These are phyloP conservation scores for Malacosoma neustria DNA, from an alignment of 2,888 invertebrate genomes.

Conservation along the genomic window DNA sequence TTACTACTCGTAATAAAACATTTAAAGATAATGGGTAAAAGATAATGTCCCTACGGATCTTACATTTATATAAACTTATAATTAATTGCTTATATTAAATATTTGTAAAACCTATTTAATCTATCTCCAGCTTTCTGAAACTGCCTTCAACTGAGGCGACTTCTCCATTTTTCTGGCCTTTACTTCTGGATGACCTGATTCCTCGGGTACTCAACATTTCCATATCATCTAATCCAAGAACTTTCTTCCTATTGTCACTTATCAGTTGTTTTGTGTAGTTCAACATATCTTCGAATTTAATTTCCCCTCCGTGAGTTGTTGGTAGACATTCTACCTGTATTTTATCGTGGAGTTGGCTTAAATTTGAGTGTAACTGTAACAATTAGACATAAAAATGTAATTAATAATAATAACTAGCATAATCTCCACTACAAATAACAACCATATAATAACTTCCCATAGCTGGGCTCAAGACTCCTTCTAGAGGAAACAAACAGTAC, in stretches of 20 bases:
- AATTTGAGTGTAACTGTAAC: slow-evolving; percentile 72
- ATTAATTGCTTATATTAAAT: too few relatives aligned
- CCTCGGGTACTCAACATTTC: slow-evolving; percentile 78
- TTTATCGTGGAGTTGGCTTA: slow-evolving; percentile 74
- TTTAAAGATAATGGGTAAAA: too few relatives aligned
- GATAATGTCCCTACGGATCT: too few relatives aligned
- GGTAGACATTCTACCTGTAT: slow-evolving; percentile 80
- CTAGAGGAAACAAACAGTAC: too few relatives aligned
- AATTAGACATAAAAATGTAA: too few relatives aligned
- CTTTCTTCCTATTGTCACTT: slow-evolving; percentile 69
- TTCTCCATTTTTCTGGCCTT: slow-evolving; percentile 35
- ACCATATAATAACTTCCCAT: too few relatives aligned
- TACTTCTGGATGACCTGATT: slow-evolving; percentile 42
- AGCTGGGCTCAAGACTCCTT: too few relatives aligned
- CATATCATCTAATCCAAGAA: slow-evolving; percentile 78
- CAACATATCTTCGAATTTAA: slow-evolving; percentile 83
- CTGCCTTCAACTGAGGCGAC: slow-evolving; percentile 70
- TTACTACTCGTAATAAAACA: too few relatives aligned
- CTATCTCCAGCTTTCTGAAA: slow-evolving; percentile 81
- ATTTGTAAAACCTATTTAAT: too few relatives aligned
- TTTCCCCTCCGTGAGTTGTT: slow-evolving; percentile 80
- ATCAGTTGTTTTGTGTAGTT: slow-evolving; percentile 79
- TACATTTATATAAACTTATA: too few relatives aligned
- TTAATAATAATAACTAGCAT: too few relatives aligned
- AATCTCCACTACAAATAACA: too few relatives aligned